Evolutionary conservation across 2,888 invertebrate species (phyloP).

Genomic region (Vandiemenella viatica): DNA sequence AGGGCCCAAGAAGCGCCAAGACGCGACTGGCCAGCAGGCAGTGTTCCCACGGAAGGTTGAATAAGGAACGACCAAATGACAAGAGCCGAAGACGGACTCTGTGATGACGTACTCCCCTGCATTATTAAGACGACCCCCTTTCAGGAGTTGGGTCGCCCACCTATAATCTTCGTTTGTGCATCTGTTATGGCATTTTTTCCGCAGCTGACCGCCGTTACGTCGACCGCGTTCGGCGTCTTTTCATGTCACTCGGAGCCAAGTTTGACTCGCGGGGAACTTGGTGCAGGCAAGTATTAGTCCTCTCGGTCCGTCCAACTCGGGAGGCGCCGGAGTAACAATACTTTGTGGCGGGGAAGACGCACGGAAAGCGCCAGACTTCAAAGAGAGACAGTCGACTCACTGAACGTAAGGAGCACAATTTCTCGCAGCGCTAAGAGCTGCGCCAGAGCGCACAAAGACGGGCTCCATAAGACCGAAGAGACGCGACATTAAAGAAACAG

Average conservation of each 20-base stretch:
- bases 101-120: conserved; percentile 6
- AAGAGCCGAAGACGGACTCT: conserved; percentile 9
- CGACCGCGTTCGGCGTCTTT: neutral
- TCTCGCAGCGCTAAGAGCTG: neutral
- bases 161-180: conserved; percentile 13
- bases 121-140: conserved; percentile 6
- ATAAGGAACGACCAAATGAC: conserved; percentile 8
- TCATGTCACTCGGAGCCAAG: neutral
- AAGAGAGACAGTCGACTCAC: neutral
- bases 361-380: neutral
- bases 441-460: too few species aligned
- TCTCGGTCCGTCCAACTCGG: too few species aligned
- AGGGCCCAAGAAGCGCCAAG: too few species aligned
- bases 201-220: conserved; percentile 4
- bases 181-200: conserved; percentile 11
- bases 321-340: too few species aligned
- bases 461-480: too few species aligned
- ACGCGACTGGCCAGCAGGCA: too few species aligned
- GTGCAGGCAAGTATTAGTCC: too few species aligned
- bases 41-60: neutral
- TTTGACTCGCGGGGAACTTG: neutral
- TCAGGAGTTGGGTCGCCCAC: conserved; percentile 8
- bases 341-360: neutral
- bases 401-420: neutral
- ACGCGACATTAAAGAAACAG: too few species aligned